Conservation (phyloP, 1,140 invertebrate species). For the Drosophila simulans region DNA sequence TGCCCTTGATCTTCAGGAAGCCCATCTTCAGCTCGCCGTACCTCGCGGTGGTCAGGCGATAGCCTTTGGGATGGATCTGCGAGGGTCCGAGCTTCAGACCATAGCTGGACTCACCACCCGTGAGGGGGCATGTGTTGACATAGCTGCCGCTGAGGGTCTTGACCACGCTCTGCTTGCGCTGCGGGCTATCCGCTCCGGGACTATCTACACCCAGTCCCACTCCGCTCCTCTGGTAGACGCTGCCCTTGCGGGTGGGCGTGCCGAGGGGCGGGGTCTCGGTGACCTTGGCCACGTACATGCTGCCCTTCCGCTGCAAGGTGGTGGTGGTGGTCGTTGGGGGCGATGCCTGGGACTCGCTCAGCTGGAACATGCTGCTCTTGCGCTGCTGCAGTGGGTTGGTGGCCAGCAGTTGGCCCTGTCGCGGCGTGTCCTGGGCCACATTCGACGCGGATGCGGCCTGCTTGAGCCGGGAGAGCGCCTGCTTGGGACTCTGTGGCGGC, state of each 20-base stretch:
- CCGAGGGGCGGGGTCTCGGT: constrained; percentile 54
- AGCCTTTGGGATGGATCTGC: constrained; percentile 91
- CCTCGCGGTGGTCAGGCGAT: constrained; percentile 88
- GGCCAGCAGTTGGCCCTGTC: constrained; percentile 50
- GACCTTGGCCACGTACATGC: constrained; percentile 64
- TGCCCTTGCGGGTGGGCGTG: constrained; percentile 73
- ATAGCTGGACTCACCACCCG: constrained; percentile 76
- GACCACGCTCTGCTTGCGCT: constrained; percentile 71
- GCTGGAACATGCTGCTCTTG: constrained; percentile 72
- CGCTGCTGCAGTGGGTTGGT: constrained; percentile 48
- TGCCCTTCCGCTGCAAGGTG: constrained; percentile 59
- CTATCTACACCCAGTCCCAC: constrained; percentile 12
- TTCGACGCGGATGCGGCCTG: constrained; percentile 77
- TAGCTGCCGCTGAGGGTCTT: constrained; percentile 69
- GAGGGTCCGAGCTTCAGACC: constrained; percentile 89
- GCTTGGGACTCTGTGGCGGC: constrained; percentile 76
- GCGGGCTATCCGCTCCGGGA: constrained; percentile 45
- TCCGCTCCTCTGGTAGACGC: constrained; percentile 62
- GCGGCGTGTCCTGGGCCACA: constrained; percentile 59
- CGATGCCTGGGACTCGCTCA: constrained; percentile 42
- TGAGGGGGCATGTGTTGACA: constrained; percentile 61
- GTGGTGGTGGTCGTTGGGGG: constrained; percentile 48
- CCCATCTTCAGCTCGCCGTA: constrained; percentile 94
- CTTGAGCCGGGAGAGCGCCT: constrained; percentile 74
- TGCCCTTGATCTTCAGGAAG: constrained; percentile 95